Evolutionary conservation across 2,888 invertebrate species (phyloP).

Genomic region (Brenthis hecate): DNA sequence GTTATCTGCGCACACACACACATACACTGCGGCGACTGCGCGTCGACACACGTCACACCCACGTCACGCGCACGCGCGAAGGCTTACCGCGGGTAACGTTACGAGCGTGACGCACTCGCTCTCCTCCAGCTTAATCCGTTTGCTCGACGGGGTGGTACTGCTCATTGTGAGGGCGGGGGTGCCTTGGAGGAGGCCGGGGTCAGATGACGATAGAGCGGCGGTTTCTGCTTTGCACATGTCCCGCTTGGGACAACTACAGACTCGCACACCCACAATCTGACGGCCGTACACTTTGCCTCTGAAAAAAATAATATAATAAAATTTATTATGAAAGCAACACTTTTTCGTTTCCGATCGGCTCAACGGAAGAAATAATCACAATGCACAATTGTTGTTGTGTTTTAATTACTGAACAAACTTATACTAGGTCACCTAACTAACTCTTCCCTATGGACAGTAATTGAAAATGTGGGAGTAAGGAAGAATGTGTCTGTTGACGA

Average conservation of each 20-base stretch:
- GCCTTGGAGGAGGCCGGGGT: constrained; percentile 30
- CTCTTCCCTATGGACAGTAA: no score
- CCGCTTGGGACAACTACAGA: constrained; percentile 90
- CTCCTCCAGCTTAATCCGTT: constrained; percentile 55
- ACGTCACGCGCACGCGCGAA: constrained; percentile 5
- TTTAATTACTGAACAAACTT: background rate
- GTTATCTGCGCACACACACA: background rate
- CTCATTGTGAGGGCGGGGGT: constrained; percentile 23
- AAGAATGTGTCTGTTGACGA: no score
- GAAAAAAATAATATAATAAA: constrained; percentile 19
- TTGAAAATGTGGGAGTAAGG: no score
- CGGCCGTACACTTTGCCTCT: constrained; percentile 85
- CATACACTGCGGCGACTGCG: background rate
- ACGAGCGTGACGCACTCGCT: constrained; percentile 41
- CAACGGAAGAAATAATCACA: no score
- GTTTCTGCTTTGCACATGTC: constrained; percentile 86
- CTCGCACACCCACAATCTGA: constrained; percentile 85
- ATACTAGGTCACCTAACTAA: no score
- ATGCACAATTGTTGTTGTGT: background rate
- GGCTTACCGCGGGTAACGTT: constrained; percentile 48
- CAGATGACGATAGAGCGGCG: no score
- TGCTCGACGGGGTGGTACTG: constrained; percentile 33
- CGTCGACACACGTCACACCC: no score
- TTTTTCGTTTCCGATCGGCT: no score
- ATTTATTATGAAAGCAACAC: background rate